phyloP scores from a whole-genome alignment of 1,140 invertebrate genomes.

The Heliothis subflexa region DNA sequence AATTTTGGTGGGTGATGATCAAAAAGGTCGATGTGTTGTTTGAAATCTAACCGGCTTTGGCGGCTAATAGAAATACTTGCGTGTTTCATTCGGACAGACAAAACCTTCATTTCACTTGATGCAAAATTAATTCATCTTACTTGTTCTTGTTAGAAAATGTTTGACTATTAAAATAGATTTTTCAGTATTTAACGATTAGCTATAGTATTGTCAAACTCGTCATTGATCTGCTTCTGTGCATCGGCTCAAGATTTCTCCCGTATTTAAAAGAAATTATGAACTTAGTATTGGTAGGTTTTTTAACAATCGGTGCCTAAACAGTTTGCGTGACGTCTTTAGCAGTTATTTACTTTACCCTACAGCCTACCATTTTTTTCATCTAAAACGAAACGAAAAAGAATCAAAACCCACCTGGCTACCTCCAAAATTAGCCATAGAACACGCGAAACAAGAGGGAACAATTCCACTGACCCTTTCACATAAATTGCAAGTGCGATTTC shows the following conservation, averaged over 20 bases:
- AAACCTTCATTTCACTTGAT: not conserved
- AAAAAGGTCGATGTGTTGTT: slow-evolving; percentile 48
- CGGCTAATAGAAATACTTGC: slow-evolving; percentile 26
- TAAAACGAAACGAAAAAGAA: slow-evolving; percentile 5
- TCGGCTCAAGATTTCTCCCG: no score
- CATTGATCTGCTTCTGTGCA: no score
- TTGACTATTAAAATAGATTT: no score
- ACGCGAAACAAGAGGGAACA: slow-evolving; percentile 67
- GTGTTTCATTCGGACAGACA: not conserved
- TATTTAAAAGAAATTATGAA: no score
- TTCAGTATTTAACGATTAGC: no score
- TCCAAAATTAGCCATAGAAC: slow-evolving; percentile 65
- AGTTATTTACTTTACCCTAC: no score
- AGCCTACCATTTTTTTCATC: not conserved
- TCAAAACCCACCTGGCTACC: slow-evolving; percentile 50
- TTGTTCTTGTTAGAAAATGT: no score
- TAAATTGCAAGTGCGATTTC: slow-evolving; percentile 82
- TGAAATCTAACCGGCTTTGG: slow-evolving; percentile 36
- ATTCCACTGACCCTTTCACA: slow-evolving; percentile 73
- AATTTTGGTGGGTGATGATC: slow-evolving; percentile 52
- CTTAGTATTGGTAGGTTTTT: no score
- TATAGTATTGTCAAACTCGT: no score
- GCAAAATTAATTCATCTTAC: not conserved
- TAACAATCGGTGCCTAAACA: no score
- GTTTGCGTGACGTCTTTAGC: no score